A percentile compares a stretch with the other conserved stretches of the same genome.
These are phyloP conservation scores for Tanypteryx hageni DNA, from an alignment of 2,888 invertebrate genomes.

Conservation along the genomic window DNA sequence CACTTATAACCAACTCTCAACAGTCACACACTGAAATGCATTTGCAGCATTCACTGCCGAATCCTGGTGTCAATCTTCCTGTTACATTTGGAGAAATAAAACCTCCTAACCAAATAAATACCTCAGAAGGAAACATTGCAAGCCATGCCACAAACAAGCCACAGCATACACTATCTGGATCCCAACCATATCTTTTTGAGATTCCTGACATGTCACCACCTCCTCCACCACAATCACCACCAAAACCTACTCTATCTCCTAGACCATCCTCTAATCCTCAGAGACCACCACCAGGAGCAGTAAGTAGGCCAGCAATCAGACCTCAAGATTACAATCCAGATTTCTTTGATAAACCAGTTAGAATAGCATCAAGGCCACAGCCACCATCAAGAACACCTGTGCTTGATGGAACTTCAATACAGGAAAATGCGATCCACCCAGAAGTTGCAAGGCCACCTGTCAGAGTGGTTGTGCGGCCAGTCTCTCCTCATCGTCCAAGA, in stretches of 20 bases:
- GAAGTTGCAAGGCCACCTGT: slow-evolving; percentile 55
- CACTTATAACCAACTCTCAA: neutral
- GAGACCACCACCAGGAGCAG: slow-evolving; percentile 42
- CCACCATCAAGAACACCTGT: slow-evolving; percentile 66
- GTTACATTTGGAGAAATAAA: neutral
- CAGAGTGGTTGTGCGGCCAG: slow-evolving; percentile 48
- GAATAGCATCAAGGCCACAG: slow-evolving; percentile 67
- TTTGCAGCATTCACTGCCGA: neutral
- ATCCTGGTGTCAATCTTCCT: slow-evolving; percentile 9
- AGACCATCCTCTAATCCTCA: slow-evolving; percentile 69
- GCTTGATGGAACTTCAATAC: neutral
- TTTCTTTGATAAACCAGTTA: slow-evolving; percentile 69
- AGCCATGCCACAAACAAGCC: neutral
- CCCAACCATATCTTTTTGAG: slow-evolving; percentile 60
- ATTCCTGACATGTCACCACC: slow-evolving; percentile 56
- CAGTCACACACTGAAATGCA: neutral
- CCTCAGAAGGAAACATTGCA: neutral
- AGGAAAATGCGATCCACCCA: slow-evolving; percentile 46
- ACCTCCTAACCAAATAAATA: neutral
- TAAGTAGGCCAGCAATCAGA: slow-evolving; percentile 66
- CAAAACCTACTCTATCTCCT: slow-evolving; percentile 69
- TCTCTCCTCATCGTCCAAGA: slow-evolving; percentile 36
- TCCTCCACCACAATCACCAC: slow-evolving; percentile 69
- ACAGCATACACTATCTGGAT: neutral
- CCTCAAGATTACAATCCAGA: slow-evolving; percentile 66